Evolutionary conservation across 2,888 invertebrate genomes (phyloP), one percentile per base, ranked within the genome.

Genomic region (Catotricha subobsoleta): DNA sequence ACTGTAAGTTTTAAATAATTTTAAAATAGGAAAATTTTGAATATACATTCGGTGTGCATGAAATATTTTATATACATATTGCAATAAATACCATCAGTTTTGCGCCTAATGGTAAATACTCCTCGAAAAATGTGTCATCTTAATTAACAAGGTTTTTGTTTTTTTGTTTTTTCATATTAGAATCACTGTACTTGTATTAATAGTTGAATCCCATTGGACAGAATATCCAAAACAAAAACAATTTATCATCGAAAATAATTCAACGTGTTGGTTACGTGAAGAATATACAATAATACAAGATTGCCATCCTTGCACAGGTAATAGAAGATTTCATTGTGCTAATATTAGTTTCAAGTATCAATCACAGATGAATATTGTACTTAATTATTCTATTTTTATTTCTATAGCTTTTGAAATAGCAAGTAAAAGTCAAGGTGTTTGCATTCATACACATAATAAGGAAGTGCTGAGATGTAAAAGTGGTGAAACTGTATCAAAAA

Each of bases 291-390:
- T 86, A 16, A 66, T 80, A 16, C 73, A 72, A 51, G 80, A 81
- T 59, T 87, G 87, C 52, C 80, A 84, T 63, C 82, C 81, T n/a
- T 87, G 88, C 60, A 74, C 80, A 57, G 76, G 80, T 76, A 65
- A 48, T n/a, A 30, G 13, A 9, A 18, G 15, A n/a, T 2, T 20
- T 30, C 21, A 1, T 13, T 41, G 12, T 8, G 10, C 10, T 25
- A 25, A 8, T 25, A 25, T 25, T 25, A 8, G 7, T 8, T 25
- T 25, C 25, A 25, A 25, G 6, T 8, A 25, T 25, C 10, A 8
- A 25, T 25, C 25, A 25, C 6, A 8, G 12, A 31, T 3, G 31
- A 10, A 31, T 16, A 3, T 4, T 31, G n/a, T n/a, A n/a, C 23
- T 34, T 31, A 27, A 39, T 19, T 28, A 19, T 21, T 12, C 3